These are phyloP conservation scores for Leistus spinibarbis DNA, from an alignment of 2,888 invertebrate genomes.

Conservation along the genomic window DNA sequence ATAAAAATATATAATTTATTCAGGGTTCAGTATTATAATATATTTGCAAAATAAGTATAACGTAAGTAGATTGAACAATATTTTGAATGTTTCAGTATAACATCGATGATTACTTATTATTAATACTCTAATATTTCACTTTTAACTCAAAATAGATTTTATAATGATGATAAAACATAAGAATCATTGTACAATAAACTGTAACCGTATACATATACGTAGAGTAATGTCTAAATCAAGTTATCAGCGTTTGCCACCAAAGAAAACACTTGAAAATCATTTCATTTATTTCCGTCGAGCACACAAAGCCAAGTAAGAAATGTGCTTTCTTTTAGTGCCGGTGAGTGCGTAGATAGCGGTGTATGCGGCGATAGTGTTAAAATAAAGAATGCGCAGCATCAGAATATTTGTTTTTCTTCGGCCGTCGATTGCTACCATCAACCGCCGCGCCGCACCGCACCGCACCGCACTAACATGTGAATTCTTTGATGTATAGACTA, in stretches of 20 bases:
- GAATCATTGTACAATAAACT: no score
- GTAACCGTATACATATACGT: no score
- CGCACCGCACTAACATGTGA: not conserved
- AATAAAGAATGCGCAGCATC: not conserved
- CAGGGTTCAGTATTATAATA: not conserved
- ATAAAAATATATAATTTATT: not conserved
- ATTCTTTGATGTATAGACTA: not conserved
- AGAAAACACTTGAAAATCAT: not conserved
- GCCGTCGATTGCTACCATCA: not conserved
- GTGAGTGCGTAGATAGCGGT: not conserved
- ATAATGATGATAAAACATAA: no score
- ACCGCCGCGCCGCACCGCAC: slow-evolving; percentile 2
- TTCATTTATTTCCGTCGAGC: not conserved
- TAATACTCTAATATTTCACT: no score
- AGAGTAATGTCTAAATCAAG: no score
- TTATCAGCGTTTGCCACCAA: not conserved
- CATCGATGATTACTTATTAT: no score
- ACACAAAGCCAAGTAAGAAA: not conserved
- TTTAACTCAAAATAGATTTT: no score
- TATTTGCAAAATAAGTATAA: no score
- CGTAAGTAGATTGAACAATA: no score
- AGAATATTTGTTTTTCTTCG: not conserved
- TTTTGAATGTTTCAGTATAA: no score
- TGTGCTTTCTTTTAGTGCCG: not conserved
- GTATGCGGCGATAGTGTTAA: not conserved